Percentiles rank a stretch among this genome's conserved stretches.
These are phyloP conservation scores for Phragmatobia fuliginosa DNA, from an alignment of 2,888 invertebrate genomes.

Conservation along the genomic window DNA sequence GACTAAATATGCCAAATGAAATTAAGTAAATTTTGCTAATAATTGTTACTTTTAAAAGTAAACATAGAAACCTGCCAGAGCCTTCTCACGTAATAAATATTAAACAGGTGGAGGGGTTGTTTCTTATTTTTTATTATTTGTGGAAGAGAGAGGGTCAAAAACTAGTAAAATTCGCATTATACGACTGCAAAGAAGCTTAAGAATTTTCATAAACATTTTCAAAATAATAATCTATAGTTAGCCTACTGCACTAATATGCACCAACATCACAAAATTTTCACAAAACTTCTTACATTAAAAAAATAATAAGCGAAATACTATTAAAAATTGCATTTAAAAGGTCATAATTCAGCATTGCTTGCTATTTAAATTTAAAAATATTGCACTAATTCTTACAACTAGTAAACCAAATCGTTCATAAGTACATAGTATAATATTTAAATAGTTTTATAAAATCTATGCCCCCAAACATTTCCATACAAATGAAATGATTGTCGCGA, in stretches of 20 bases:
- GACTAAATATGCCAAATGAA: too few relatives aligned
- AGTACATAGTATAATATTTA: conserved; percentile 36
- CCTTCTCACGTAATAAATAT: too few relatives aligned
- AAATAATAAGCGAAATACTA: neutral
- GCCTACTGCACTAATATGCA: too few relatives aligned
- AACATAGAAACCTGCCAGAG: too few relatives aligned
- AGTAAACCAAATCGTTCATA: conserved; percentile 28
- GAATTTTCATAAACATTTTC: too few relatives aligned
- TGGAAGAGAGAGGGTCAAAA: too few relatives aligned
- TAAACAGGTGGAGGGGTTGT: too few relatives aligned
- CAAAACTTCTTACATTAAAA: neutral
- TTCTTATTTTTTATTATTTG: too few relatives aligned
- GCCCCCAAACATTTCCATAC: conserved; percentile 55
- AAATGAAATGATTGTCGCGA: conserved; percentile 49
- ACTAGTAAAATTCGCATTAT: too few relatives aligned
- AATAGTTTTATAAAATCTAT: conserved; percentile 55
- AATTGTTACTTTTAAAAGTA: too few relatives aligned
- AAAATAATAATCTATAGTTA: neutral
- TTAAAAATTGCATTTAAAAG: neutral
- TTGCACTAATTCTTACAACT: conserved; percentile 47
- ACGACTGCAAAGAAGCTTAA: too few relatives aligned
- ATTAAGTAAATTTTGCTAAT: too few relatives aligned
- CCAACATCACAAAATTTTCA: neutral
- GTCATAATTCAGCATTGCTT: neutral
- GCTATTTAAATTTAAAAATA: conserved; percentile 28